phyloP scores from a whole-genome alignment of 2,888 invertebrate species.

The Cataglyphis cursor region DNA sequence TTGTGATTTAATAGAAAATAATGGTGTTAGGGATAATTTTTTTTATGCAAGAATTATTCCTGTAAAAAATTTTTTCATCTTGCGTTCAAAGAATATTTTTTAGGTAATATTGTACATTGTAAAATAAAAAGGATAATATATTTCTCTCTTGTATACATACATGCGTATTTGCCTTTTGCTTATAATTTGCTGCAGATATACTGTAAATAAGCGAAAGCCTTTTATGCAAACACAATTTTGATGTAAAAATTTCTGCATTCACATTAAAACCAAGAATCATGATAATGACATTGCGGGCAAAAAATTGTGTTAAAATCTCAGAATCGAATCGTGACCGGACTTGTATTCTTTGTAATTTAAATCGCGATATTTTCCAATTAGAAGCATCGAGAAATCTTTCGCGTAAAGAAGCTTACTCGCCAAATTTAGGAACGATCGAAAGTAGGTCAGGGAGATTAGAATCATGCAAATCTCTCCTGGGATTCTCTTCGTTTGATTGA shows the following conservation, averaged over 20 bases:
- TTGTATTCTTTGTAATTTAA: neutral
- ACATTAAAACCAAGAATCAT: neutral
- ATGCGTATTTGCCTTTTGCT: neutral
- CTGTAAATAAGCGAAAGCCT: neutral
- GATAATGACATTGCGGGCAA: neutral
- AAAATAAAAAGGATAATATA: neutral
- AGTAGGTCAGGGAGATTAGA: slow-evolving; percentile 25
- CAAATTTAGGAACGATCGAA: slow-evolving; percentile 12
- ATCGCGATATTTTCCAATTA: slow-evolving; percentile 1
- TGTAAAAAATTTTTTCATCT: neutral
- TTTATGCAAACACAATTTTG: neutral
- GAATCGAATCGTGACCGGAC: neutral
- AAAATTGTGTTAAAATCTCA: neutral
- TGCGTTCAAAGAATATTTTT: neutral
- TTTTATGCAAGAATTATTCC: neutral
- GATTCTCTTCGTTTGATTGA: neutral
- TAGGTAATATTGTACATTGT: neutral
- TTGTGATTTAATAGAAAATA: neutral
- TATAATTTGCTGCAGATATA: neutral
- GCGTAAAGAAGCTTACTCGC: neutral
- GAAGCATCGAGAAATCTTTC: neutral
- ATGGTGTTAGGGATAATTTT: neutral
- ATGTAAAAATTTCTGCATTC: neutral
- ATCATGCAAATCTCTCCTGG: neutral
- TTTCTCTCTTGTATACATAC: neutral